These are phyloP conservation scores for Perizoma affinitatum DNA, from an alignment of 2,888 invertebrate genomes.

Conservation along the genomic window DNA sequence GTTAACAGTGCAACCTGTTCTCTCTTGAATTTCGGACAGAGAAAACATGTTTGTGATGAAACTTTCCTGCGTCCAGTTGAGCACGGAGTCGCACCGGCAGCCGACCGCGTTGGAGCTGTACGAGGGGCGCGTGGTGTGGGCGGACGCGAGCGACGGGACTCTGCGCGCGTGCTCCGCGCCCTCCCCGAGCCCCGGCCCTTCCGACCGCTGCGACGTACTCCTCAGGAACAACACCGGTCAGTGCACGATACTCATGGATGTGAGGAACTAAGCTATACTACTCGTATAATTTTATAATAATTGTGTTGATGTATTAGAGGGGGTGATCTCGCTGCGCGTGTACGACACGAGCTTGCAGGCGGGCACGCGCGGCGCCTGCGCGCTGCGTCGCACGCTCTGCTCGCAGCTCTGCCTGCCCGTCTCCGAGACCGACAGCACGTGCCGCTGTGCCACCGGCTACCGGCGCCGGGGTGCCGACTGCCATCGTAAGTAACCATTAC, in stretches of 20 bases:
- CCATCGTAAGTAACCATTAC: constrained; percentile 8
- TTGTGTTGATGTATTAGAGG: constrained; percentile 68
- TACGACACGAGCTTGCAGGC: constrained; percentile 86
- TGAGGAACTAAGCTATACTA: too few species aligned
- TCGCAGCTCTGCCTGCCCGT: constrained; percentile 90
- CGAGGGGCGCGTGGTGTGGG: constrained; percentile 86
- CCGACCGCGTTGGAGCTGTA: constrained; percentile 88
- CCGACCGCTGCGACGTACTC: constrained; percentile 40
- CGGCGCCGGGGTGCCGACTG: constrained; percentile 23
- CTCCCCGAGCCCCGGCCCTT: constrained; percentile 51
- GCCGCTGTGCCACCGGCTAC: constrained; percentile 90
- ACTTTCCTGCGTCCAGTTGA: constrained; percentile 45
- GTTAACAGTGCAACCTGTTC: too few species aligned
- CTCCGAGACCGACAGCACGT: constrained; percentile 81
- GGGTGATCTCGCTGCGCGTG: constrained; percentile 87
- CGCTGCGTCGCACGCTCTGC: constrained; percentile 85
- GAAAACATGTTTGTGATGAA: too few species aligned
- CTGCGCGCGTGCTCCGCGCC: constrained; percentile 85
- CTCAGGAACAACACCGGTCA: constrained; percentile 85
- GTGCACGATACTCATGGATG: too few species aligned
- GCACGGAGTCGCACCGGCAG: constrained; percentile 62
- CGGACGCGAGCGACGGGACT: constrained; percentile 85
- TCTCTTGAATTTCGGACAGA: too few species aligned
- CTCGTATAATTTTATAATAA: too few species aligned
- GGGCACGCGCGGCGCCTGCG: constrained; percentile 77